phyloP scores from a whole-genome alignment of 2,888 invertebrate species.

The Philaethria dido region DNA sequence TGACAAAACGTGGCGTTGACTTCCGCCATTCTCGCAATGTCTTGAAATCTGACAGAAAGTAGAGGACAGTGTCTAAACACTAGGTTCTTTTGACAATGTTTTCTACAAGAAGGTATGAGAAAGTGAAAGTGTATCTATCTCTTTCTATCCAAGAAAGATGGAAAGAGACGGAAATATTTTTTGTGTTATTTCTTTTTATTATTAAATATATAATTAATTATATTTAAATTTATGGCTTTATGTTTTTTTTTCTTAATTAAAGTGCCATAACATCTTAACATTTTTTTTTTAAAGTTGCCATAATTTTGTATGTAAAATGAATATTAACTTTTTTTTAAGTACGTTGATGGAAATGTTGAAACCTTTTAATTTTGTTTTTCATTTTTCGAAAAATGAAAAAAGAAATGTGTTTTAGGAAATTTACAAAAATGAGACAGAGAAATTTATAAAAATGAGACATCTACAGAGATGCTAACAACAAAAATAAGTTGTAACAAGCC shows the following conservation, averaged over 20 bases:
- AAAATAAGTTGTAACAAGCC: no score
- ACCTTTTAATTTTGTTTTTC: neutral
- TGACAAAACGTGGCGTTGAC: no score
- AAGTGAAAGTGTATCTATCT: no score
- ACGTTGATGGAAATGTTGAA: neutral
- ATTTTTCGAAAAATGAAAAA: no score
- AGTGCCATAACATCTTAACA: conserved; percentile 9
- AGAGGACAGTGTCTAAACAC: no score
- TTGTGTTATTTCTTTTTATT: conserved; percentile 5
- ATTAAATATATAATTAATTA: neutral
- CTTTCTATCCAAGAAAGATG: no score
- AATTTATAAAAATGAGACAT: no score
- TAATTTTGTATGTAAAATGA: conserved; percentile 4
- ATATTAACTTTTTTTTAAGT: neutral
- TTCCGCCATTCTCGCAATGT: neutral
- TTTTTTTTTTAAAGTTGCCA: neutral
- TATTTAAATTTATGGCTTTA: conserved; percentile 1
- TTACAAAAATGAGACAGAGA: neutral
- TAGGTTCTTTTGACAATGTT: no score
- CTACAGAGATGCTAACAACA: no score
- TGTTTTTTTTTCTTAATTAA: neutral
- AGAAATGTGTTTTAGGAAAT: no score
- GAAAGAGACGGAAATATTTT: no score
- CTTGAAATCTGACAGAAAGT: neutral
- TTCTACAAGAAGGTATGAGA: no score